Evolutionary conservation across 2,797 vertebrate genomes (phyloP).

Genomic region (Enteromius radiatus): DNA sequence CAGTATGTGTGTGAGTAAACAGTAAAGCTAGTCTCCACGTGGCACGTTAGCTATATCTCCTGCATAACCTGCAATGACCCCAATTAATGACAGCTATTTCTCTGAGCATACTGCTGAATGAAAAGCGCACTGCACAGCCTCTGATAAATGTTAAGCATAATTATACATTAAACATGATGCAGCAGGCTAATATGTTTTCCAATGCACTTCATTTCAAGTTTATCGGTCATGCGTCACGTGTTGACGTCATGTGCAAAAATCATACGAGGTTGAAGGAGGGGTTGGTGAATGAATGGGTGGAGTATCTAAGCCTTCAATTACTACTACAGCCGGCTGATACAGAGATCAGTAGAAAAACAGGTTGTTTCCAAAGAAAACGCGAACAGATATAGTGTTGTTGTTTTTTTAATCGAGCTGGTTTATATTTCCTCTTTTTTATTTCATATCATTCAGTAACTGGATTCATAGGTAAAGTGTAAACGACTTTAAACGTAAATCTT

Average conservation of each 20-base stretch:
- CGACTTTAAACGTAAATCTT: conserved; percentile 17
- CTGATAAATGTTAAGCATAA: neutral
- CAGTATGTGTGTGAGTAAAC: conserved; percentile 44
- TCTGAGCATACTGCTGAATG: neutral
- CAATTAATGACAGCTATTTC: neutral
- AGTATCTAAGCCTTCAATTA: neutral
- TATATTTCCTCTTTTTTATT: neutral
- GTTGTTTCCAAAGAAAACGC: neutral
- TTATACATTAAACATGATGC: neutral
- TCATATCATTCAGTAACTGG: neutral
- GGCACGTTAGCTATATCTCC: neutral
- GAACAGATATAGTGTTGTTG: neutral
- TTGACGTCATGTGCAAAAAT: conserved; percentile 19
- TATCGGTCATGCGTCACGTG: neutral
- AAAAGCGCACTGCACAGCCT: neutral
- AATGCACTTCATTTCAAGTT: neutral
- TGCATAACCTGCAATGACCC: neutral
- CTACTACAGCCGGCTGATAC: neutral
- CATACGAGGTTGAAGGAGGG: conserved; percentile 12
- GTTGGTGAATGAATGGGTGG: neutral
- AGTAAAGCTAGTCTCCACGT: conserved; percentile 24
- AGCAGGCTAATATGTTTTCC: neutral
- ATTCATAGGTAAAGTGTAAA: neutral
- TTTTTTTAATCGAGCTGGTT: neutral
- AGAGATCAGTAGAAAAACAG: neutral